Evolutionary conservation across 1,140 invertebrate species (phyloP), one percentile per base, ranked within the genome.

Genomic region (Leptopilina boulardi): DNA sequence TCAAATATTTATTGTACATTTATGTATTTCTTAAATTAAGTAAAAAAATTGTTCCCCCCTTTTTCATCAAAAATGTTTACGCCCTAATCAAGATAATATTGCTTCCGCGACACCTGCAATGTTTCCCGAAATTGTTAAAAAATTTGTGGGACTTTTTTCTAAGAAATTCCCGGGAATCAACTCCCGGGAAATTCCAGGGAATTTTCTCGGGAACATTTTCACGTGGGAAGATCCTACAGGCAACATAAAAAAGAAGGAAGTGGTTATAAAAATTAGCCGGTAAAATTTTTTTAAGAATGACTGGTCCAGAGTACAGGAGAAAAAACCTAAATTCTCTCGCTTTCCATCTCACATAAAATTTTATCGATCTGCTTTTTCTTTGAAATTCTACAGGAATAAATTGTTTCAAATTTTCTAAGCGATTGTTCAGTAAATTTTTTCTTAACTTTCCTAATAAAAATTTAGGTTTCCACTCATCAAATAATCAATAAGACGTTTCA

Each of bases 351-450:
- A 15, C 2, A 3, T 71, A 73, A 34, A 71, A 59, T 3, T 19
- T 51, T 15, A 41, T 41, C 2, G 74, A 66, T 59, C 59, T 59
- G 15, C 47, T 75, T 73, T 77, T 82, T 75, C 73, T 26, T 13
- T 66, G 38, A 30, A 80, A 82, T 59, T 82, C 80, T n/a, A 19
- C 10, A 41, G 74, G 77, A 23, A 78, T n/a, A 42, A 38, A 70
- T 4, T 70, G 19, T 21, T 21, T 21, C 10, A 75, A 71, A 71
- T 18, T 26, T 13, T 66, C 19, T 10, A 80, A 56, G 18, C 30
- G 5, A 11, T 77, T 26, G 0, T 56, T 51, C 11, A 80, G 26
- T 44, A 21, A 3, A 1, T 56, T 4, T 9, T 11, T 41, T 38
- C 34, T 3, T 15, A 4, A 21, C 19, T 19, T 23, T 34, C 72